Evolutionary conservation across 2,888 invertebrate species (phyloP), one percentile per base, ranked within the genome.

Genomic region (Plemyria rubiginata): DNA sequence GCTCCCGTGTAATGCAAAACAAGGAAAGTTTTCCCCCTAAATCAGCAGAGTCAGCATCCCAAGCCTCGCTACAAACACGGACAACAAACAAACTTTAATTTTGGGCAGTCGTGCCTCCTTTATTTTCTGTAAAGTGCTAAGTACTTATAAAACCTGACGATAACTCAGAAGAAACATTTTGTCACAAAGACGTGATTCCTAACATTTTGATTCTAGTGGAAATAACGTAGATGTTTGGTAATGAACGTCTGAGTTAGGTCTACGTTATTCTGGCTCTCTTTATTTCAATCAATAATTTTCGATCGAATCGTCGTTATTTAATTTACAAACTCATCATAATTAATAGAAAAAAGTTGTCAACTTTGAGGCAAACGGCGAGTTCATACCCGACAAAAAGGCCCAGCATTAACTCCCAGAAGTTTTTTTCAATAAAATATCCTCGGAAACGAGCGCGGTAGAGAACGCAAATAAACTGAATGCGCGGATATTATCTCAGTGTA

Each of bases 1-100:
- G 79, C 82, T 79, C 75, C 84, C 79, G 82, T 86, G 84, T 86
- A 90, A 90, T 91, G 85, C 87, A 86, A 91, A 91, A 90, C 88
- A 90, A 86, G 87, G 76, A 85, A 90, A 90, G 81, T 90, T 91
- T 38, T 85, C 78, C 68, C 85, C 84, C 82, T 87, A 90, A 91
- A 91, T 90, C 88, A 89, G 84, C 79, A 70, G 76, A 80, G 79
- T 80, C 80, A 79, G 79, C 80, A 76, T 73, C 74, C 78, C 76
- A 68, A 71, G 74, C 73, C 77, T 73, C 74, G 75, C 72, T 77
- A 80, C 83, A 80, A 83, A 82, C 86, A 82, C 78, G 82, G 84
- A 82, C 84, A 81, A 81, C 84, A 85, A 86, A 85, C 84, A 85
- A 88, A 90, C 87, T 90, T 88, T 83, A 81, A 84, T 85, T 84